Base-by-base conservation (phyloP, 2,888 invertebrate genomes). In the Cremastinae sp. region DNA sequence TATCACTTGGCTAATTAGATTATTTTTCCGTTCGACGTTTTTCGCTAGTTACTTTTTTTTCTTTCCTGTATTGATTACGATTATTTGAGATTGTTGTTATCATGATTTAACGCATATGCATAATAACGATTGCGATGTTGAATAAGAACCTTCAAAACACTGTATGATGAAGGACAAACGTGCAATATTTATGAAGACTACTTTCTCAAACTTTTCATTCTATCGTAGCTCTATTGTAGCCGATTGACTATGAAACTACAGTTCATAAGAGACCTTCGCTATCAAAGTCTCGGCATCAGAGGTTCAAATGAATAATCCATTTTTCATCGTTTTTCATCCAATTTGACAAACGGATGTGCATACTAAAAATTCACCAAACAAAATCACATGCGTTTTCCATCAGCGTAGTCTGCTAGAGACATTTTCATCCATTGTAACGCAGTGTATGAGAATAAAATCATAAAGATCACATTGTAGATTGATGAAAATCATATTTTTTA, bases 221-320 rank as follows among this genome's bases (percentile, higher is more conserved):
- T 43, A 39, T 16, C 41, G 41, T 55, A 39, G 8, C 35, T 64
- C 14, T 18, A 56, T 65, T 61, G 47, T 61, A 69, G 69, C 20
- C 18, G 41, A 4, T 59, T 14, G 28, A n/a, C 39, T 58, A 56
- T 56, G 37, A 35, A 22, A 28, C 65, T 10, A 49, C 37, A 61
- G 76, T 69, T 55, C 69, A 76, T 76, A 76, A 73, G 73, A 58
- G 76, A 76, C 76, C 76, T 73, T 76, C 73, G 28, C 47, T 43
- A 10, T 47, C 59, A 65, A 59, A 64, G 69, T 69, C 69, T 43
- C 61, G 37, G n/a, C 59, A 37, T 59, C 14, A 51, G 59, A 69
- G 62, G 64, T 37, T 64, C 28, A 45, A 39, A 22, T 55, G 20
- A 69, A 59, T 61, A 49, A 65, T 39, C 16, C 69, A 41, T 53